Conservation (phyloP, 2,113 vertebrate genomes). For the Agelaius phoeniceus region DNA sequence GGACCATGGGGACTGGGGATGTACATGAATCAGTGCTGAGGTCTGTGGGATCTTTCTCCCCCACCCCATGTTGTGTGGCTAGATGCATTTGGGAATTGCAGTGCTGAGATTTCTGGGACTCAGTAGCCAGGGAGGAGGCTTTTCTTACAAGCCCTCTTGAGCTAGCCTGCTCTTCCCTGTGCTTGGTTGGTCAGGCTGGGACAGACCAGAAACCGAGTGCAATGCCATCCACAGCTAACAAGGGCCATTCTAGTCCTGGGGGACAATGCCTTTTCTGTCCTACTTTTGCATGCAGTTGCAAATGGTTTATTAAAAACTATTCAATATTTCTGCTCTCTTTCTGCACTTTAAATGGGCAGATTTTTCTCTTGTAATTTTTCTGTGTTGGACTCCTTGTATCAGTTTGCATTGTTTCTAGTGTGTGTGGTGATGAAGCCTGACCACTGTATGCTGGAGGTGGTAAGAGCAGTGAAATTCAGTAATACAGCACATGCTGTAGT, state of each 20-base stretch:
- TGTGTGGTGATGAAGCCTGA: neutral
- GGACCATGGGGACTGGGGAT: neutral
- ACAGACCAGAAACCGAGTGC: neutral
- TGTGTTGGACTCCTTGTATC: neutral
- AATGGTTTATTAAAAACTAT: slow-evolving; percentile 59
- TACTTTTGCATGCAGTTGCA: slow-evolving; percentile 7
- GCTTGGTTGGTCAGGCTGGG: neutral
- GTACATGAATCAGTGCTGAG: neutral
- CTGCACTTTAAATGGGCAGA: slow-evolving; percentile 2
- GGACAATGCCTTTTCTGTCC: slow-evolving; percentile 15
- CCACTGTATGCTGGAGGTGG: neutral
- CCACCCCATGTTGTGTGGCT: neutral
- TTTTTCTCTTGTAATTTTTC: slow-evolving; percentile 17
- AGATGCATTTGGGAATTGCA: neutral
- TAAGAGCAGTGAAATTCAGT: neutral
- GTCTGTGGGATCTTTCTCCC: neutral
- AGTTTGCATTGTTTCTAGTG: neutral
- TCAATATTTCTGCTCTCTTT: slow-evolving; percentile 36
- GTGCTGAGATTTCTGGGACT: neutral
- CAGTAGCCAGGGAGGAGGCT: neutral
- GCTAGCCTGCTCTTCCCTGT: neutral
- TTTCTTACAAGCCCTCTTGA: neutral
- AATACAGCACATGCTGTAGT: neutral
- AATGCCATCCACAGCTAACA: neutral
- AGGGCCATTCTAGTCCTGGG: neutral